These are phyloP conservation scores for Platichthys flesus DNA, from an alignment of 2,113 vertebrate genomes.

Conservation along the genomic window DNA sequence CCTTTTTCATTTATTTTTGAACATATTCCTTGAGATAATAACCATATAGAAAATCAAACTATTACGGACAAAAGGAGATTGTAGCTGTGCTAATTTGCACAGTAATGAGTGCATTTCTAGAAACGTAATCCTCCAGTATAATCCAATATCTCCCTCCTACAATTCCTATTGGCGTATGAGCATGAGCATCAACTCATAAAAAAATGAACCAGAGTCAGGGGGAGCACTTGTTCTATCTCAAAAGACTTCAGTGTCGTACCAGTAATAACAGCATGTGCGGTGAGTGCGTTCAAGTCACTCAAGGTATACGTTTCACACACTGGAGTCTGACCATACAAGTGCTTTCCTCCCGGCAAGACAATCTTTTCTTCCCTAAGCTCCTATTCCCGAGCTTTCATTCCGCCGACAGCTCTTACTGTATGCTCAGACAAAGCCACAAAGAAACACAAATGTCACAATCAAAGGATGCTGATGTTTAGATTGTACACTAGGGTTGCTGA, in stretches of 20 bases:
- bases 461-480: constrained; percentile 64
- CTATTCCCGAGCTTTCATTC: constrained; percentile 55
- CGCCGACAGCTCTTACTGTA: constrained; percentile 54
- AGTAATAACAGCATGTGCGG: constrained; percentile 46
- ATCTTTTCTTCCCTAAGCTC: constrained; percentile 18
- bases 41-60: constrained; percentile 49
- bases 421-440: constrained; percentile 49
- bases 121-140: constrained; percentile 45
- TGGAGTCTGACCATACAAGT: constrained; percentile 46
- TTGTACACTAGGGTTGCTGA: constrained; percentile 57
- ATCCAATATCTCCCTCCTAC: constrained; percentile 12
- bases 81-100: constrained; percentile 43
- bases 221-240: constrained; percentile 35
- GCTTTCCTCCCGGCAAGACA: constrained; percentile 54
- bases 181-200: constrained; percentile 29
- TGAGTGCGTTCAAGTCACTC: constrained; percentile 56
- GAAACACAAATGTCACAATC: constrained; percentile 51
- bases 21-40: constrained; percentile 53
- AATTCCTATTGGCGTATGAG: neutral
- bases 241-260: constrained; percentile 39
- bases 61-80: constrained; percentile 32
- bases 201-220: constrained; percentile 54
- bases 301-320: constrained; percentile 39
- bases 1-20: constrained; percentile 8
- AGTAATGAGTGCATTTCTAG: constrained; percentile 40